Conservation (phyloP, 2,113 vertebrate species). For the Brienomyrus brachyistius region DNA sequence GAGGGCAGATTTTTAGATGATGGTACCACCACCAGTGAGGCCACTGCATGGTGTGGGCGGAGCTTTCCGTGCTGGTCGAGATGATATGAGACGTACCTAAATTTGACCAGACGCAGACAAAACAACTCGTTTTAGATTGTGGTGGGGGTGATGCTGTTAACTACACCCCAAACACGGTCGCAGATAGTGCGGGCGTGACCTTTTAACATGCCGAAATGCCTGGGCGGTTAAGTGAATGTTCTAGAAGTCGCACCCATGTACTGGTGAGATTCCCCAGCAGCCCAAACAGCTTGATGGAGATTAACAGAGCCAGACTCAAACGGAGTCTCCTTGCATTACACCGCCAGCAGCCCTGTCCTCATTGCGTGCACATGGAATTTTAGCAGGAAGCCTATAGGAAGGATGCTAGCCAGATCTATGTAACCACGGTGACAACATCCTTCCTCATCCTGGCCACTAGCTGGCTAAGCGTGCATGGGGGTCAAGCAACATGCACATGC, state of each 20-base stretch:
- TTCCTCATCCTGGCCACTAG: slow-evolving; percentile 21
- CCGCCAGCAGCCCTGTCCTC: background rate
- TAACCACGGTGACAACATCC: slow-evolving; percentile 23
- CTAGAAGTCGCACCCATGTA: background rate
- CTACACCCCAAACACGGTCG: background rate
- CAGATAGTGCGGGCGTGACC: background rate
- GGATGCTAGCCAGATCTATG: slow-evolving; percentile 9
- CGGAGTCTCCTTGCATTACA: background rate
- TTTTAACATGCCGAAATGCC: background rate
- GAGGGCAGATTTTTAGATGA: background rate
- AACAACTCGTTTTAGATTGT: background rate
- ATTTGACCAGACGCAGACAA: background rate
- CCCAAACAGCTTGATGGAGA: slow-evolving; percentile 16
- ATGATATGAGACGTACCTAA: background rate
- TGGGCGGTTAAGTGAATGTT: background rate
- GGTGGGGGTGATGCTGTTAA: background rate
- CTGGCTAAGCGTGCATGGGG: slow-evolving; percentile 16
- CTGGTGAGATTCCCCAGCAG: background rate
- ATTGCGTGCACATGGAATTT: background rate
- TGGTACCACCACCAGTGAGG: background rate
- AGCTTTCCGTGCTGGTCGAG: background rate
- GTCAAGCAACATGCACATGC: background rate
- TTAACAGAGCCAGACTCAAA: background rate
- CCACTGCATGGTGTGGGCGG: background rate
- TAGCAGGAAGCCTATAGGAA: slow-evolving; percentile 11